Percentiles rank a stretch among this genome's conserved stretches.
These are phyloP conservation scores for Oostethus manadensis DNA, from an alignment of 2,113 vertebrate genomes.

Conservation along the genomic window DNA sequence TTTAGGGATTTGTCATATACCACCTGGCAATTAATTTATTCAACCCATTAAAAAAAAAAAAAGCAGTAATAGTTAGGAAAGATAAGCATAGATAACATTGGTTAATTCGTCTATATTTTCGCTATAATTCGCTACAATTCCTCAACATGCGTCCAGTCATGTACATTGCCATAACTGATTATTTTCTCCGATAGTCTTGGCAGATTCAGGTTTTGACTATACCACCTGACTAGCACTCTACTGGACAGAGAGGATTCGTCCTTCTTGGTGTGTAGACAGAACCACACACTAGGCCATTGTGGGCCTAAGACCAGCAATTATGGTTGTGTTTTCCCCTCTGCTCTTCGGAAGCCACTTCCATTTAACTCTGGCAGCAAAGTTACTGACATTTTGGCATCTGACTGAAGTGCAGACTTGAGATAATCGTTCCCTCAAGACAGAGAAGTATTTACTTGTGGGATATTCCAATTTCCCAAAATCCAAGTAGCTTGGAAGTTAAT, in stretches of 20 bases:
- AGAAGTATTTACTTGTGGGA: slow-evolving; percentile 42
- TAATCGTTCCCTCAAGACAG: slow-evolving; percentile 36
- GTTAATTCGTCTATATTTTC: background rate
- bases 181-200: background rate
- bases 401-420: slow-evolving; percentile 31
- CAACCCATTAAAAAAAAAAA: background rate
- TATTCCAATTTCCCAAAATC: slow-evolving; percentile 43
- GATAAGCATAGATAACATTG: slow-evolving; percentile 8
- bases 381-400: slow-evolving; percentile 41
- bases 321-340: slow-evolving; percentile 59
- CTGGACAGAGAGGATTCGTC: slow-evolving; percentile 28
- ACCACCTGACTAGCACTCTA: slow-evolving; percentile 10
- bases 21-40: slow-evolving; percentile 36
- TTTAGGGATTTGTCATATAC: slow-evolving; percentile 5
- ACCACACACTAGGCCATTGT: slow-evolving; percentile 57
- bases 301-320: slow-evolving; percentile 60
- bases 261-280: slow-evolving; percentile 36
- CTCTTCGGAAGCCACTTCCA: slow-evolving; percentile 61
- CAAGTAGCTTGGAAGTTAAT: slow-evolving; percentile 1
- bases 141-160: background rate
- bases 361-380: slow-evolving; percentile 52
- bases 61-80: background rate
- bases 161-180: slow-evolving; percentile 4
- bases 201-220: slow-evolving; percentile 1
- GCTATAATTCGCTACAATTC: no score